These are phyloP conservation scores for Typhlomys cinereus DNA, from an alignment of 2,113 vertebrate species.

Conservation along the genomic window DNA sequence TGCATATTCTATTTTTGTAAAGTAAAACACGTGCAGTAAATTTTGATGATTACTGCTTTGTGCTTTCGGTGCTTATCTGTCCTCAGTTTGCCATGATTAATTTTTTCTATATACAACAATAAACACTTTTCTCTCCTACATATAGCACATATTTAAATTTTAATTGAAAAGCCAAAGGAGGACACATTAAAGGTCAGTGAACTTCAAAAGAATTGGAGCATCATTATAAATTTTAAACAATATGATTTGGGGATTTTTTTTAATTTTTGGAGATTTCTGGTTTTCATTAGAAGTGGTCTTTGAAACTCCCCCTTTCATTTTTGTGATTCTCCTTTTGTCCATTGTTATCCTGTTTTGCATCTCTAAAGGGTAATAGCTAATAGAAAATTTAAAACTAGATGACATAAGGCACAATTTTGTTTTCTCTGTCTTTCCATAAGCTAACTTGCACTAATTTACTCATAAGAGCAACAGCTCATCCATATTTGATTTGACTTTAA, in stretches of 20 bases:
- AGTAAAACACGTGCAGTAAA: not conserved
- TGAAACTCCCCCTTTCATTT: conserved; percentile 67
- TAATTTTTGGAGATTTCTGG: conserved; percentile 64
- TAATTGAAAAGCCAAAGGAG: conserved; percentile 10
- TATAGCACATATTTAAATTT: conserved; percentile 47
- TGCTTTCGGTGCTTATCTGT: conserved; percentile 26
- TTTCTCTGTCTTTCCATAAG: conserved; percentile 50
- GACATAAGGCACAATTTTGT: conserved; percentile 56
- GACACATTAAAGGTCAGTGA: conserved; percentile 11
- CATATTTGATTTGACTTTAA: conserved; percentile 63
- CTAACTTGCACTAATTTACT: conserved; percentile 31
- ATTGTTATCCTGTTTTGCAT: conserved; percentile 54
- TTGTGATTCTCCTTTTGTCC: conserved; percentile 68
- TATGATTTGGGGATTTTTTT: conserved; percentile 7
- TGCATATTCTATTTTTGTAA: not conserved
- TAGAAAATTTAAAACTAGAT: conserved; percentile 60
- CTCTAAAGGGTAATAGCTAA: conserved; percentile 60
- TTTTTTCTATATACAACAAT: not conserved
- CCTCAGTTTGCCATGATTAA: conserved; percentile 46
- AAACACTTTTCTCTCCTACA: conserved; percentile 51
- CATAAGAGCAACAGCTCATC: conserved; percentile 25
- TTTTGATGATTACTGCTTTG: conserved; percentile 44
- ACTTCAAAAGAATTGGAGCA: conserved; percentile 65
- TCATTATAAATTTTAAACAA: conserved; percentile 65
- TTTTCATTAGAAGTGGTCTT: conserved; percentile 73